Percentiles rank a stretch among this genome's conserved stretches.
phyloP scores from a whole-genome alignment of 2,113 vertebrate species.

The Vulpes vulpes region DNA sequence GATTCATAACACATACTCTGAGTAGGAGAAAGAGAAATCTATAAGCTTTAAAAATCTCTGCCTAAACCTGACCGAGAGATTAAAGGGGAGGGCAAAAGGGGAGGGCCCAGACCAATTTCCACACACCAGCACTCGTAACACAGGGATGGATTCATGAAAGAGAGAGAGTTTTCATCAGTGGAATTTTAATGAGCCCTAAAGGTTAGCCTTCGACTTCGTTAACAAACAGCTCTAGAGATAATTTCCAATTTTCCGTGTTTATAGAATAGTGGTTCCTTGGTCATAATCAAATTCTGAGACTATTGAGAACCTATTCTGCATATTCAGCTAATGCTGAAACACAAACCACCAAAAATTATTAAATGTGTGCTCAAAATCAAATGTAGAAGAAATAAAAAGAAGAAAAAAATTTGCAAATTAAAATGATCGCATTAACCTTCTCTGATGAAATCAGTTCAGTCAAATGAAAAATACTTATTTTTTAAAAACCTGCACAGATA shows the following conservation, averaged over 20 bases:
- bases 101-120: slow-evolving; percentile 17
- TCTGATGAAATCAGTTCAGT: slow-evolving; percentile 70
- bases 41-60: slow-evolving; percentile 76
- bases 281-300: slow-evolving; percentile 51
- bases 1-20: slow-evolving; percentile 64
- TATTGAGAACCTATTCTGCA: background rate
- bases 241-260: slow-evolving; percentile 64
- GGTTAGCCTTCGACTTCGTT: slow-evolving; percentile 80
- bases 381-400: slow-evolving; percentile 60
- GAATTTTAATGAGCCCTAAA: slow-evolving; percentile 82
- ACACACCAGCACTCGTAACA: slow-evolving; percentile 35
- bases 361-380: slow-evolving; percentile 55
- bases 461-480: slow-evolving; percentile 78
- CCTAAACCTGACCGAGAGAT: slow-evolving; percentile 73
- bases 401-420: slow-evolving; percentile 71
- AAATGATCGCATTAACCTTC: slow-evolving; percentile 75
- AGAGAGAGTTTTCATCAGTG: background rate
- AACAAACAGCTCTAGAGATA: slow-evolving; percentile 70
- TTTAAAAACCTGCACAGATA: slow-evolving; percentile 44
- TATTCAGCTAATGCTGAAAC: slow-evolving; percentile 68
- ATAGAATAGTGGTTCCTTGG: slow-evolving; percentile 28
- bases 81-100: slow-evolving; percentile 63
- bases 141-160: slow-evolving; percentile 9
- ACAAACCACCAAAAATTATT: slow-evolving; percentile 47
- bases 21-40: slow-evolving; percentile 71